Evolutionary conservation across 1,140 invertebrate genomes (phyloP).

Genomic region (Hetaerina americana): DNA sequence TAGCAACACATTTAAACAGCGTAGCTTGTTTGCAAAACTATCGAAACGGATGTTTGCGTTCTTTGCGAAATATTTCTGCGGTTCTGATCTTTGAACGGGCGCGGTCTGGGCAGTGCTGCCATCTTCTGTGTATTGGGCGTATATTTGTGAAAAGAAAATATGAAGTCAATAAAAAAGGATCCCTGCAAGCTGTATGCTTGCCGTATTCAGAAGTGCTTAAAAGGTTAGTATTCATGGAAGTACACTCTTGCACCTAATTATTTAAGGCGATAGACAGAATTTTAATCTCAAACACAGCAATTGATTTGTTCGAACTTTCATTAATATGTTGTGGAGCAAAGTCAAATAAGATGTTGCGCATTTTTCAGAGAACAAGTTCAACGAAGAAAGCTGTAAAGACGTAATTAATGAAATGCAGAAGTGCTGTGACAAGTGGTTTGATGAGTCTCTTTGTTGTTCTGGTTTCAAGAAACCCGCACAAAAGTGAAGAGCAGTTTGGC

Average conservation of each 20-base stretch:
- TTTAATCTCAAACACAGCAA: constrained; percentile 1
- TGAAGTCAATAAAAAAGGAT: constrained; percentile 32
- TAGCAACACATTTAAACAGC: too few relatives aligned
- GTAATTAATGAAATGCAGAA: constrained; percentile 47
- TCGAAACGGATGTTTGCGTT: too few relatives aligned
- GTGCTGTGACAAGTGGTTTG: constrained; percentile 47
- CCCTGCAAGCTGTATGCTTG: constrained; percentile 63
- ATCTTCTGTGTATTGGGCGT: neutral
- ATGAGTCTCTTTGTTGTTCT: constrained; percentile 43
- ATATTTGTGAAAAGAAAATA: too few relatives aligned
- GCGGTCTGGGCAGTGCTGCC: too few relatives aligned
- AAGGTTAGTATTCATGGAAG: constrained; percentile 37
- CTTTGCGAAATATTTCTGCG: too few relatives aligned
- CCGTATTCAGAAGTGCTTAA: constrained; percentile 59
- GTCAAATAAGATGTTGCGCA: constrained; percentile 15
- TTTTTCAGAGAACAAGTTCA: constrained; percentile 48
- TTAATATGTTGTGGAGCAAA: constrained; percentile 10
- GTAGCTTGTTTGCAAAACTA: too few relatives aligned
- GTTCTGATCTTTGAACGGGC: too few relatives aligned
- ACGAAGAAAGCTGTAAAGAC: constrained; percentile 42
- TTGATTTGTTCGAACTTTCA: constrained; percentile 6
- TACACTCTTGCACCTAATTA: neutral
- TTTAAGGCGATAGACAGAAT: neutral
- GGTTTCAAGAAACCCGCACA: constrained; percentile 26
- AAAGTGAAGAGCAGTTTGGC: too few relatives aligned